Evolutionary conservation across 2,888 invertebrate genomes (phyloP).

Genomic region (Dolomedes plantarius): DNA sequence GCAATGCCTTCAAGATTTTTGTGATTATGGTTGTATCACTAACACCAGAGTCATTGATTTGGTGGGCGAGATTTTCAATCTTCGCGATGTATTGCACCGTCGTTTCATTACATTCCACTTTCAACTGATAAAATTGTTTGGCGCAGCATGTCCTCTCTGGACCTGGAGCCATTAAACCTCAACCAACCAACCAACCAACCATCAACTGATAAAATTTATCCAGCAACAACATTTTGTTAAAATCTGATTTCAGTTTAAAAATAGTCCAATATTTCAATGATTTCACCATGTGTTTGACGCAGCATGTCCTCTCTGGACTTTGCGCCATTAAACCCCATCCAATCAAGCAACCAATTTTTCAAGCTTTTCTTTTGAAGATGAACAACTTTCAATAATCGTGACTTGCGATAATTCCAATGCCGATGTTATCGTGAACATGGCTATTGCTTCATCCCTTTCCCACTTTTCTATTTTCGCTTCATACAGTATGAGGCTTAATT

Average conservation of each 20-base stretch:
- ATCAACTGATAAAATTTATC: no score
- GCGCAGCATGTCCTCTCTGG: slow-evolving; percentile 17
- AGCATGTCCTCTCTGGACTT: no score
- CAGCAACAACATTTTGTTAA: slow-evolving; percentile 10
- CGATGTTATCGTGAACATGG: slow-evolving; percentile 21
- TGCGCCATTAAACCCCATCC: no score
- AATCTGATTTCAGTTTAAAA: slow-evolving; percentile 18
- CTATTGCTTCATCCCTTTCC: not conserved
- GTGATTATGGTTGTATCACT: not conserved
- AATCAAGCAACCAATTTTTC: no score
- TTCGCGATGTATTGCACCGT: not conserved
- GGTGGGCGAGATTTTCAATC: slow-evolving; percentile 4
- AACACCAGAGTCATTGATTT: slow-evolving; percentile 1
- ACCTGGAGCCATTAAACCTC: no score
- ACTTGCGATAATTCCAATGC: slow-evolving; percentile 8
- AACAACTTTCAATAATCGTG: not conserved
- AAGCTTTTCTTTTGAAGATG: no score
- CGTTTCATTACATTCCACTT: not conserved
- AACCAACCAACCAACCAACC: no score
- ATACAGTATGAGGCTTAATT: not conserved
- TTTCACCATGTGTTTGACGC: no score
- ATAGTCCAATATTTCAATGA: not conserved
- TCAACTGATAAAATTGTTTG: slow-evolving; percentile 21
- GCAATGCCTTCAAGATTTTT: slow-evolving; percentile 7
- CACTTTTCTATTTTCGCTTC: not conserved